Percentiles rank a stretch among this genome's conserved stretches.
Evolutionary conservation across 2,888 invertebrate species (phyloP).

Genomic region (Baccha elongata): DNA sequence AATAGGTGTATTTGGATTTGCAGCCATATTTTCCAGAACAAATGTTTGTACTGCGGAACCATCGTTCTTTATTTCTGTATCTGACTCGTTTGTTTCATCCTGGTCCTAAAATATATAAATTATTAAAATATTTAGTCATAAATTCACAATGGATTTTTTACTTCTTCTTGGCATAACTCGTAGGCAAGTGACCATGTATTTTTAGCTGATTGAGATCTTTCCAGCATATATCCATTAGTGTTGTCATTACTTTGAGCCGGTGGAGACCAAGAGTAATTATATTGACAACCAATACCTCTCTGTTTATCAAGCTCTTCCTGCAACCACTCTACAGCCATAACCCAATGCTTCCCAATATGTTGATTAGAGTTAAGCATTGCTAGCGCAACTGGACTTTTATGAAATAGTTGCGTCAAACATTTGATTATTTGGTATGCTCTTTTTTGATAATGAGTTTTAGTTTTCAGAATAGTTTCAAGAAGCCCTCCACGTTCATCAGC

Average conservation of each 20-base stretch:
- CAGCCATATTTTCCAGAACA: constrained; percentile 37
- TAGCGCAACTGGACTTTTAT: constrained; percentile 91
- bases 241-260: constrained; percentile 97
- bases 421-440: constrained; percentile 98
- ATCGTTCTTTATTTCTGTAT: constrained; percentile 79
- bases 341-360: constrained; percentile 93
- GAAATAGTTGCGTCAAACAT: constrained; percentile 95
- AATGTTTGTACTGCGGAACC: constrained; percentile 76
- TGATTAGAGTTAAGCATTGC: constrained; percentile 90
- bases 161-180: constrained; percentile 89
- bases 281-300: constrained; percentile 85
- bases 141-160: constrained; percentile 75
- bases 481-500: constrained; percentile 95
- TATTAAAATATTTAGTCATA: not conserved
- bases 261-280: constrained; percentile 96
- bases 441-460: constrained; percentile 97
- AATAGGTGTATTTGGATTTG: constrained; percentile 26
- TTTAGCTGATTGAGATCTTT: constrained; percentile 95
- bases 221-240: constrained; percentile 96
- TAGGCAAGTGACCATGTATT: constrained; percentile 92
- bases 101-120: constrained; percentile 78
- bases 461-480: constrained; percentile 95
- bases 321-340: constrained; percentile 95
- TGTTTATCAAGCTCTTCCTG: constrained; percentile 94
- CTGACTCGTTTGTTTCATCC: constrained; percentile 82